Evolutionary conservation across 2,888 invertebrate genomes (phyloP).

Genomic region (Bimastos eiseni): DNA sequence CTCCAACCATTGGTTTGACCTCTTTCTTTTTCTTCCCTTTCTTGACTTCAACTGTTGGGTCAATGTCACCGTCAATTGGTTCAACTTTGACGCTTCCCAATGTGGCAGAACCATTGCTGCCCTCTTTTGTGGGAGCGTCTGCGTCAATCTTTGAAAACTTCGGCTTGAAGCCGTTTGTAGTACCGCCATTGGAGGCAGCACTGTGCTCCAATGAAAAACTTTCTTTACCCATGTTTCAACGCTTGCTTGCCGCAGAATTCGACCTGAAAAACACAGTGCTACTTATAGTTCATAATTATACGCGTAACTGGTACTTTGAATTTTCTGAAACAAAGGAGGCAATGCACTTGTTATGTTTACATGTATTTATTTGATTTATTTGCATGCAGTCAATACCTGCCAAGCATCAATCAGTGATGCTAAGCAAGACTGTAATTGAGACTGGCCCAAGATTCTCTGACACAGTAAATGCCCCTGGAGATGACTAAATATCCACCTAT

Average conservation of each 20-base stretch:
- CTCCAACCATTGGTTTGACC: conserved; percentile 20
- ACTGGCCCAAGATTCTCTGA: too few relatives aligned
- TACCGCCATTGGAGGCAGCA: background rate
- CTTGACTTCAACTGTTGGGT: background rate
- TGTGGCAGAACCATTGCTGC: background rate
- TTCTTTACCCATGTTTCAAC: background rate
- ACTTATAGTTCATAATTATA: background rate
- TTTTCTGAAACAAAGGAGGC: background rate
- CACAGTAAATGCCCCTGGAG: too few relatives aligned
- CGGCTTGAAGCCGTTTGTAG: background rate
- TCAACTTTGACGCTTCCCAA: background rate
- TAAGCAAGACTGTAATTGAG: too few relatives aligned
- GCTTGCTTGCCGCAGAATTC: background rate
- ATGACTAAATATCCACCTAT: too few relatives aligned
- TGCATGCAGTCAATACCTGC: too few relatives aligned
- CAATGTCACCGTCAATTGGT: background rate
- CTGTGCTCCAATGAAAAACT: background rate
- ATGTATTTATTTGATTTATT: background rate
- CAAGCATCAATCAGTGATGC: too few relatives aligned
- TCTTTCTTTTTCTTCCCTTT: conserved; percentile 16
- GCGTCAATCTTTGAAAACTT: background rate
- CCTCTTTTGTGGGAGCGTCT: background rate
- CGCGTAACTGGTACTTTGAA: background rate
- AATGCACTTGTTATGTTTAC: background rate
- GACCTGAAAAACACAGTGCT: background rate